phyloP scores from a whole-genome alignment of 2,113 vertebrate species.

The Trematocara zebra region DNA sequence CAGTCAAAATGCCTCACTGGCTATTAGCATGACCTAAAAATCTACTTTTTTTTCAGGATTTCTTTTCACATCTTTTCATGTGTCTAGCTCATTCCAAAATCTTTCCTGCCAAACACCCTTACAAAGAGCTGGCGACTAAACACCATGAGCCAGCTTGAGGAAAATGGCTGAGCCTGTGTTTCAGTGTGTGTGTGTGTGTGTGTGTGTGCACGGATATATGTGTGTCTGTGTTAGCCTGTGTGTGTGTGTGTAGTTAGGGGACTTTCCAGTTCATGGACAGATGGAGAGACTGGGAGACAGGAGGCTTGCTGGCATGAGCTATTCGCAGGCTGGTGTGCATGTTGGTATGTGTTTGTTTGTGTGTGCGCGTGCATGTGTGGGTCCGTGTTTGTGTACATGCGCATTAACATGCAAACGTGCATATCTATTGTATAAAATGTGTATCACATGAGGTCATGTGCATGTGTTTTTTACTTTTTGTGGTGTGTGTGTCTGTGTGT shows the following conservation, averaged over 20 bases:
- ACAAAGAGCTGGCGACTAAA: slow-evolving; percentile 68
- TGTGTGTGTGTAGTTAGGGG: slow-evolving; percentile 51
- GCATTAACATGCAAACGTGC: neutral
- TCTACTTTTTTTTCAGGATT: slow-evolving; percentile 28
- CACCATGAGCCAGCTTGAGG: slow-evolving; percentile 59
- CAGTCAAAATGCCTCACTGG: slow-evolving; percentile 33
- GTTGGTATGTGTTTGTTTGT: slow-evolving; percentile 11
- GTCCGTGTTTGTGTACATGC: neutral
- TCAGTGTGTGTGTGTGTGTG: slow-evolving; percentile 1
- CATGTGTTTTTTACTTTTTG: neutral
- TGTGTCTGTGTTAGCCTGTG: neutral
- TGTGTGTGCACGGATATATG: neutral
- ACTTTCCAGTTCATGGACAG: slow-evolving; percentile 75
- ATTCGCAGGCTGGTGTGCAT: slow-evolving; percentile 65
- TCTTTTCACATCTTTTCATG: slow-evolving; percentile 38
- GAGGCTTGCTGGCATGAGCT: slow-evolving; percentile 73
- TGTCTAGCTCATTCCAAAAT: slow-evolving; percentile 47
- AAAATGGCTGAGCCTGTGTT: slow-evolving; percentile 45
- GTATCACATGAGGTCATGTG: slow-evolving; percentile 7
- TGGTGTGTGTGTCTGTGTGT: neutral
- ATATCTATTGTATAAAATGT: neutral
- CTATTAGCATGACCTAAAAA: slow-evolving; percentile 36
- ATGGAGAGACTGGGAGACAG: slow-evolving; percentile 78
- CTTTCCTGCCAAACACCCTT: slow-evolving; percentile 55
- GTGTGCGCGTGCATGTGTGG: neutral